Base-by-base conservation (phyloP, 2,113 vertebrate species). In the Protobothrops mucrosquamatus region DNA sequence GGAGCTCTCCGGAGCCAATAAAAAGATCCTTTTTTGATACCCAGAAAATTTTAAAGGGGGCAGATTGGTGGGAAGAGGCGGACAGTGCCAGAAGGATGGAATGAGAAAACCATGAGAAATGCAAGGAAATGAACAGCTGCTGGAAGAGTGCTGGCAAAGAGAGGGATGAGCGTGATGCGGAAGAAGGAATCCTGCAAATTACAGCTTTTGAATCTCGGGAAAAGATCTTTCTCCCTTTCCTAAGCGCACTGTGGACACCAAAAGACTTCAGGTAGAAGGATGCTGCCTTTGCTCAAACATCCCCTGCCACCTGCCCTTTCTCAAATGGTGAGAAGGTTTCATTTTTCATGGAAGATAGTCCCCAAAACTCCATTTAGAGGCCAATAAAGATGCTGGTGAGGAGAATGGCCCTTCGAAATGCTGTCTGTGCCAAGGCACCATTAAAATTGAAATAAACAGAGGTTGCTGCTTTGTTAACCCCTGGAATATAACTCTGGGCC, bases 61-160 rank as follows among this genome's bases (percentile, higher is more conserved):
- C 39, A 11, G 61, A 98, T 98, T 97, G 98, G 98, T 98, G 98
- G 98, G 98, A 99, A 98, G 98, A 95, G 96, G 95, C 96, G 93
- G 94, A 95, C 95, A 92, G 96, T 97, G 98, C 98, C 98, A 98
- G 98, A 97, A 97, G 94, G 95, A 96, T 91, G 97, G 98, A 96
- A 98, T 98, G 98, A 98, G 98, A 98, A 98, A 99, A 98, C 97
- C 95, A 97, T 96, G 97, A 98, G 98, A 99, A 99, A 99, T 98
- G 98, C 94, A 97, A 97, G 97, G 95, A 1, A 8, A 91, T 96
- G 97, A 98, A 98, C 99, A 99, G 99, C 99, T 99, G 99, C 97
- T 97, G 95, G 96, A 94, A 96, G 97, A 97, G 97, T 96, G 98
- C 98, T 98, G 96, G 96, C 97, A 95, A 89, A 26, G 94, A 91